Percentiles rank a stretch among this genome's conserved stretches.
Conservation (phyloP, 2,113 vertebrate species). For the Prinia subflava region DNA sequence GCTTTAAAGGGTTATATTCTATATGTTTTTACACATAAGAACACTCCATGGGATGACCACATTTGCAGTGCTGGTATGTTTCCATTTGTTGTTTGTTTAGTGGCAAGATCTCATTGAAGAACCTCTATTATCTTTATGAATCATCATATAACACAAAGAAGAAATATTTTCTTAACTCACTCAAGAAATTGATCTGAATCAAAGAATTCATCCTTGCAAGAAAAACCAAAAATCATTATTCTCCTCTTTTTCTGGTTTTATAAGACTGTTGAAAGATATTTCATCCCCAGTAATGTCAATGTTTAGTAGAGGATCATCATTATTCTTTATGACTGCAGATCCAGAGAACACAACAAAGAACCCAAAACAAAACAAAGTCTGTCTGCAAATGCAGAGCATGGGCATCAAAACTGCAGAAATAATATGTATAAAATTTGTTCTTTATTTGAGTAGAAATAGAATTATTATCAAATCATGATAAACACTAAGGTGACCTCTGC, state of each 20-base stretch:
- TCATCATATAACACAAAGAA: not conserved
- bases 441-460: not conserved
- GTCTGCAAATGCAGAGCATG: not conserved
- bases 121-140: not conserved
- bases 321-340: not conserved
- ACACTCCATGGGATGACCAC: not conserved
- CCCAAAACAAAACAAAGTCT: not conserved
- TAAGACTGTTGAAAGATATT: not conserved
- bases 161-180: not conserved
- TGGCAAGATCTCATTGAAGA: not conserved
- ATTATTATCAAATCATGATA: not conserved
- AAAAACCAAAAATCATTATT: not conserved
- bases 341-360: not conserved
- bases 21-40: not conserved
- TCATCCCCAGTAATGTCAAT: not conserved
- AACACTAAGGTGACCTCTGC: not conserved
- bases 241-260: not conserved
- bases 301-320: not conserved
- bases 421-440: not conserved
- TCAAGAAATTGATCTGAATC: not conserved
- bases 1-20: not conserved
- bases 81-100: not conserved
- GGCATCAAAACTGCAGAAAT: not conserved
- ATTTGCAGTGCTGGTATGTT: not conserved
- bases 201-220: not conserved